These are phyloP conservation scores for Distichodus sexfasciatus DNA, from an alignment of 2,797 vertebrate species.

Conservation along the genomic window DNA sequence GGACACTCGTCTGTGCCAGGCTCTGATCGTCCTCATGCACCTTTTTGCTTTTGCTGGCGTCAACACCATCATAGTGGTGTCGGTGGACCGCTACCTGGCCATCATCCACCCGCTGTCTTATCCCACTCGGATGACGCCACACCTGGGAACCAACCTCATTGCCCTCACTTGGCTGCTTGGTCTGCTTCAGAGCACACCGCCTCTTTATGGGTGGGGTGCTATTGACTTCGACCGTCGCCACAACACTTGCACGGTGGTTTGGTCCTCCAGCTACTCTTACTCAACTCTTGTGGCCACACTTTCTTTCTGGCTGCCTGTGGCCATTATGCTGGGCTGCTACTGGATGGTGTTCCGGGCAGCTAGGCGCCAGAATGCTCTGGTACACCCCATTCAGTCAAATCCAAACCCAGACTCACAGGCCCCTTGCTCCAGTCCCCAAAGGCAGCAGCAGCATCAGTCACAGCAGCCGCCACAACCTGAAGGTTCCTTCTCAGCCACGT, in stretches of 20 bases:
- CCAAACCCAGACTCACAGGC: constrained; percentile 63
- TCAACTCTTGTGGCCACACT: constrained; percentile 75
- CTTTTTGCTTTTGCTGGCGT: constrained; percentile 87
- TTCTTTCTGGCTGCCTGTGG: constrained; percentile 82
- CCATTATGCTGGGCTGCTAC: constrained; percentile 85
- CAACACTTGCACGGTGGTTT: constrained; percentile 81
- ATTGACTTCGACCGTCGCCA: constrained; percentile 80
- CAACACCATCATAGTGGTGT: constrained; percentile 88
- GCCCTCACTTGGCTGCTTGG: constrained; percentile 83
- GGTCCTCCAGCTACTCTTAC: constrained; percentile 85
- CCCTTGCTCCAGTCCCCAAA: constrained; percentile 57
- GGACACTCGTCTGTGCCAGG: constrained; percentile 80
- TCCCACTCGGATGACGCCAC: constrained; percentile 84
- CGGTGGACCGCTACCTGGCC: constrained; percentile 85
- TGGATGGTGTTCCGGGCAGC: constrained; percentile 87
- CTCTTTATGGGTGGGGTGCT: constrained; percentile 84
- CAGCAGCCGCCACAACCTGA: constrained; percentile 57
- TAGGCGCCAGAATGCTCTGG: constrained; percentile 83
- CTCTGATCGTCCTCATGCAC: constrained; percentile 86
- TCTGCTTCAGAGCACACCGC: constrained; percentile 83
- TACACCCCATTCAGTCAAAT: constrained; percentile 79
- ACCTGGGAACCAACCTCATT: constrained; percentile 81
- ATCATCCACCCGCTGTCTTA: constrained; percentile 90
- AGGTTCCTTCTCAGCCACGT: constrained; percentile 56
- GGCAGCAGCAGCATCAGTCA: constrained; percentile 49